Evolutionary conservation across 2,797 vertebrate genomes (phyloP), one percentile per base, ranked within the genome.

Genomic region (Catostomus latipinnis): DNA sequence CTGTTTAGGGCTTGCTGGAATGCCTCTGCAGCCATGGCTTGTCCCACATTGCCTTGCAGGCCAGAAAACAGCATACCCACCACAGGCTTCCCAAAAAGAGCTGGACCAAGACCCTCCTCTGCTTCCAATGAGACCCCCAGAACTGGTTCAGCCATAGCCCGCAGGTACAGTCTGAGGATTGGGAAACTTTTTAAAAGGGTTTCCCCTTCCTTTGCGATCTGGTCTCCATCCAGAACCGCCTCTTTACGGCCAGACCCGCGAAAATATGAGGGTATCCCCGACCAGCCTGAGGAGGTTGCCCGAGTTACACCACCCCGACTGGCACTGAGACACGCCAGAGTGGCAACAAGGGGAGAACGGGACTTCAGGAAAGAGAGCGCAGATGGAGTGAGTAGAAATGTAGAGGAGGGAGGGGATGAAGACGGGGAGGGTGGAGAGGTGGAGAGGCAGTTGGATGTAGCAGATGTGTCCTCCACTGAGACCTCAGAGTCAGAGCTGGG

Each of bases 291-390:
- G 7, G 91, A 56, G 0, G 88, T 87, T 0, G 81, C 6, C 2
- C 91, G 86, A 7, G 78, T 75, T 34, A 92, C 91, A 46, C 94
- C 92, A 11, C 90, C 88, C 71, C 88, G 95, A 63, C 92, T 93
- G 14, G 92, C 94, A 4, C 92, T 93, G 7, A 99, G 91, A 82
- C 97, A 98, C 0, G 94, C 95, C 16, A 98, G 81, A 0, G 88
- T 58, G 6, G 97, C 97, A 74, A 96, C 89, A 0, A 98, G 86
- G 4, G 94, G 94, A 0, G 95, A 98, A 82, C 90, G 92, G 11
- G 95, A 95, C 86, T 97, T 99, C 0, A 99, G 90, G 84, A 98
- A 99, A 70, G 93, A 91, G 81, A 99, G 87, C 1, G 96, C 91
- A 0, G 97, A 96, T 0, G 95, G 87, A 1, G 96, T 98, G 82